Evolutionary conservation across 23 tunicate species (phyloP).

Genomic region (Corella eumyota): DNA sequence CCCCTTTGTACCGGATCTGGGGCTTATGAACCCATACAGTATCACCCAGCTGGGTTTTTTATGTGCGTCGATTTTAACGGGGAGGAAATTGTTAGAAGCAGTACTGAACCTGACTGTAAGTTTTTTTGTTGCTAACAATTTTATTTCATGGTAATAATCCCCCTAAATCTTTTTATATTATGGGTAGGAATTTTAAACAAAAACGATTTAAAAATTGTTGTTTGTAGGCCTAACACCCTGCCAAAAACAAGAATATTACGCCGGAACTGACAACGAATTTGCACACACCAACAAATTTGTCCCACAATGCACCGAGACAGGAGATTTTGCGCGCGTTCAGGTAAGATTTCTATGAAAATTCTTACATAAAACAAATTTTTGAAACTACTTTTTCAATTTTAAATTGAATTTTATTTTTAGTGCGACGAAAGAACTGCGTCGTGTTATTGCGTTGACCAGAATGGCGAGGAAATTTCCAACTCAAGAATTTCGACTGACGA

Average conservation of each 20-base stretch:
- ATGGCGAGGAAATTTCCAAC: constrained; percentile 50
- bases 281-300: constrained; percentile 35
- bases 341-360: constrained; percentile 13
- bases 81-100: constrained; percentile 34
- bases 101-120: constrained; percentile 57
- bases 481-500: constrained; percentile 29
- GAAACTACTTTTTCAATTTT: too few relatives aligned
- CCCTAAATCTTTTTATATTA: too few relatives aligned
- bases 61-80: constrained; percentile 84
- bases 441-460: constrained; percentile 63
- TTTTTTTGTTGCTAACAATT: neutral
- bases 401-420: constrained; percentile 5
- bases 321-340: constrained; percentile 50
- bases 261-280: constrained; percentile 55
- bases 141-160: neutral
- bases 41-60: constrained; percentile 42
- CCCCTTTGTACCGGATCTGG: constrained; percentile 81
- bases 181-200: neutral
- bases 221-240: constrained; percentile 56
- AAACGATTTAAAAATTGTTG: neutral
- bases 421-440: constrained; percentile 21
- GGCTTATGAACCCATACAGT: constrained; percentile 89
- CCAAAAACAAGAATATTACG: constrained; percentile 60
- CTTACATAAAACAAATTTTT: neutral
- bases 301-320: constrained; percentile 53